Base-by-base conservation (phyloP, 2,113 vertebrate genomes). In the Scytalopus superciliaris region DNA sequence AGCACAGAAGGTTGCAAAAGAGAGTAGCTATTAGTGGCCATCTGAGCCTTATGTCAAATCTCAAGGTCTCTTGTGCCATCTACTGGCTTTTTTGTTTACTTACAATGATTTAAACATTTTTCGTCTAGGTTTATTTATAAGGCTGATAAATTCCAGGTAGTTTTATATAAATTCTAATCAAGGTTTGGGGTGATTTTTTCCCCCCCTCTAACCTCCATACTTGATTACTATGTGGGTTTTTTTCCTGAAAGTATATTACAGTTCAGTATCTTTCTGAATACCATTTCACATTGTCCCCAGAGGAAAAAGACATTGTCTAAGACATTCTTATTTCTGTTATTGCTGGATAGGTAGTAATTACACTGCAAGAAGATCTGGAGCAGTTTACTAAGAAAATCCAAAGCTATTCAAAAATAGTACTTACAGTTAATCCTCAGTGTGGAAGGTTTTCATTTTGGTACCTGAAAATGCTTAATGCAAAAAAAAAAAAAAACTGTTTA, bases 31-130 rank as follows among this genome's bases (percentile, higher is more conserved):
- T 80, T 89, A 79, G 55, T 12, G 30, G 42, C 84, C 35, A 24
- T 59, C 44, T 40, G 63, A 75, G 62, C 21, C 91, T 79, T 56
- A 21, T 10, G 37, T 24, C 6, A 31, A 75, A 91, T 84, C 59
- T 91, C 73, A 69, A 96, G 94, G 59, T 93, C 94, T 97, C 94
- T 96, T 47, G 55, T 96, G 98, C 98, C 98, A 98, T 96, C 98
- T 98, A 96, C 98, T 97, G 98, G 97, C 62, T 47, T 33, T 84
- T 94, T 84, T 56, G 9, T 72, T 95, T 93, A 77, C 42, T 66
- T 67, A 47, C 84, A 75, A 35, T 16, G 42, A 35, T n/a, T 91
- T 74, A 24, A 73, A 50, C 68, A 84, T 47, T 37, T 87, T 45
- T 44, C 33, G 52, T 44, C 30, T 31, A 49, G 21, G 17, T 94